Evolutionary conservation across 2,888 invertebrate genomes (phyloP).

Genomic region (Helleia helle): DNA sequence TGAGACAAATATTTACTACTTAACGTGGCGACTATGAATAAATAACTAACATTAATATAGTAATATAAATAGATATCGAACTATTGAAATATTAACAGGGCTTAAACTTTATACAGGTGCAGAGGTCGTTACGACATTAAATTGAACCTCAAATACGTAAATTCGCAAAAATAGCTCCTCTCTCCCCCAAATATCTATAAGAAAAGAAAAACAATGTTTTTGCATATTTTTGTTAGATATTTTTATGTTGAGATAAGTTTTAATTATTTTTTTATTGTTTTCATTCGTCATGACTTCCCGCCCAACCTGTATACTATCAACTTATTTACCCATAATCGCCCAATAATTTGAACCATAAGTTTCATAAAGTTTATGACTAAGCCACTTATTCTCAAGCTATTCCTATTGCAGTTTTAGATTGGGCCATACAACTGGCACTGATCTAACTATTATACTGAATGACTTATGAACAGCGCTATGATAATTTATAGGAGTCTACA

Average conservation of each 20-base stretch:
- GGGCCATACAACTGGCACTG: background rate
- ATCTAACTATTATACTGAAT: background rate
- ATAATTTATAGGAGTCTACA: too few relatives aligned
- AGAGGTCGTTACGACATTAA: too few relatives aligned
- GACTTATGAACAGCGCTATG: too few relatives aligned
- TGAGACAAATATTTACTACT: background rate
- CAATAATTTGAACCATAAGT: conserved; percentile 5
- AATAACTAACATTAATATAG: background rate
- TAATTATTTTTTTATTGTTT: too few relatives aligned
- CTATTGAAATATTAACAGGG: background rate
- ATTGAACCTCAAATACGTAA: too few relatives aligned
- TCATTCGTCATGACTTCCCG: too few relatives aligned
- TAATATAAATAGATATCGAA: background rate
- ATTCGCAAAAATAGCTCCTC: too few relatives aligned
- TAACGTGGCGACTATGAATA: conserved; percentile 1
- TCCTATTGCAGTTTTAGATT: background rate
- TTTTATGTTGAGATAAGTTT: too few relatives aligned
- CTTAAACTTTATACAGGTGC: too few relatives aligned
- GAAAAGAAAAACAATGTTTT: too few relatives aligned
- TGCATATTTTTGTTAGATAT: too few relatives aligned
- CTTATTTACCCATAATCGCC: conserved; percentile 4
- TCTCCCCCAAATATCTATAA: too few relatives aligned
- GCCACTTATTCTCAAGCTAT: background rate
- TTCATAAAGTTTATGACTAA: background rate
- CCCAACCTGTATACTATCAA: background rate